Evolutionary conservation across 2,113 vertebrate species (phyloP), one percentile per base, ranked within the genome.

Genomic region (Emydura subglobosa): DNA sequence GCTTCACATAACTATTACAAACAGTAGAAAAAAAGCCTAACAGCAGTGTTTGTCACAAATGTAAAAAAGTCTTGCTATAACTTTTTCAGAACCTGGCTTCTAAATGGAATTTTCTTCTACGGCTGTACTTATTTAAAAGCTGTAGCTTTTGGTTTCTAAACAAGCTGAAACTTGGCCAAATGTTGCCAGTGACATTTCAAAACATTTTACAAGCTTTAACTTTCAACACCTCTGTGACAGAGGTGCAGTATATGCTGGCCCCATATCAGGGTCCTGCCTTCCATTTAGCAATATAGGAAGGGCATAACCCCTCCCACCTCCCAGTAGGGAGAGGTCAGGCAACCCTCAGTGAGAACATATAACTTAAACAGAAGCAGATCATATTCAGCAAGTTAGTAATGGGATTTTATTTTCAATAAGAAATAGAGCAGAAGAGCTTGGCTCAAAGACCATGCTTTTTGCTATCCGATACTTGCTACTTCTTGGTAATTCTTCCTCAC

Each of bases 351-450:
- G 22, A 76, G 42, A 76, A 25, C 22, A 39, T 19, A 72, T 7
- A 68, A 6, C 11, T 76, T 14, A 42, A 76, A 76, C 22, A 76
- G 72, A 76, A 76, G 24, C 61, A 34, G 34, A 87, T 0, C 16
- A n/a, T 10, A 47, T 47, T 24, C 29, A 44, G 44, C 14, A 89
- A 91, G 14, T 5, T 17, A 91, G 27, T 13, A 47, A 78, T 82
- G 54, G 34, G 29, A 7, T 90, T 88, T 50, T 81, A 50, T 53
- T 83, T 19, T n/a, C 13, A 53, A 92, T 82, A 9, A 84, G 13
- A 0, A 6, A 24, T 34, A 29, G 74, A 25, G n/a, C 65, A 29
- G n/a, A 6, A 24, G 7, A 51, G 31, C 4, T 53, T 24, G 24
- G 8, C 10, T 86, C 10, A 49, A 7, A n/a, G 5, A 12, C 17